Evolutionary conservation across 2,113 vertebrate genomes (phyloP), one percentile per base, ranked within the genome.

Genomic region (Siniperca knerii): DNA sequence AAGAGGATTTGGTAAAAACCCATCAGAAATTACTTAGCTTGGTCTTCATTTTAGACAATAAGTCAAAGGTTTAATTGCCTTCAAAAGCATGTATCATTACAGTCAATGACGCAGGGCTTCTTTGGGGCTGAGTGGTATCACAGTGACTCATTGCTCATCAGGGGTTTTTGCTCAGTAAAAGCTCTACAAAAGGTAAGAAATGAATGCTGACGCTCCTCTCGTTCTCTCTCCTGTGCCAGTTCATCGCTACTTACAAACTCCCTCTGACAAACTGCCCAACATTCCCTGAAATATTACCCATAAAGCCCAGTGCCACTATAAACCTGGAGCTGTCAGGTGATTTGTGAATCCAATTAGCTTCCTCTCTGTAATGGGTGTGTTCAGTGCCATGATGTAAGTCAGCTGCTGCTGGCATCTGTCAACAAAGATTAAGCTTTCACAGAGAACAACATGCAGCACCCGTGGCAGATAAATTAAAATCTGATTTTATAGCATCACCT

Each of bases 271-370:
- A 92, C 75, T 86, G 72, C 77, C 83, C 79, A 92, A 83, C 85
- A 75, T 61, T 58, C 33, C 66, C 75, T 94, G 87, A 92, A 89
- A 93, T 93, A 94, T 85, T 58, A 92, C 86, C 91, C 87, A 94
- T 94, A 87, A 94, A 93, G 71, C 89, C 69, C 92, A 81, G 72
- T 76, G 81, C 86, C 84, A 87, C 92, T 58, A 91, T 94, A 93
- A 95, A 95, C 91, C 89, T 85, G 88, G 82, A 92, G 82, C 87
- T 84, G 83, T 91, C 91, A 87, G 83, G 92, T 94, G 94, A 95
- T 96, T 95, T 95, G 93, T 96, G 94, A 94, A 95, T 94, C 93
- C 91, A 94, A 94, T 95, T 95, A 95, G 90, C 46, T 87, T 83
- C 79, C 57, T 67, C 75, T 84, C 89, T 92, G 81, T 95, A 94